Conservation (phyloP, 2,113 vertebrate genomes). For the Gnathonemus longibarbis region DNA sequence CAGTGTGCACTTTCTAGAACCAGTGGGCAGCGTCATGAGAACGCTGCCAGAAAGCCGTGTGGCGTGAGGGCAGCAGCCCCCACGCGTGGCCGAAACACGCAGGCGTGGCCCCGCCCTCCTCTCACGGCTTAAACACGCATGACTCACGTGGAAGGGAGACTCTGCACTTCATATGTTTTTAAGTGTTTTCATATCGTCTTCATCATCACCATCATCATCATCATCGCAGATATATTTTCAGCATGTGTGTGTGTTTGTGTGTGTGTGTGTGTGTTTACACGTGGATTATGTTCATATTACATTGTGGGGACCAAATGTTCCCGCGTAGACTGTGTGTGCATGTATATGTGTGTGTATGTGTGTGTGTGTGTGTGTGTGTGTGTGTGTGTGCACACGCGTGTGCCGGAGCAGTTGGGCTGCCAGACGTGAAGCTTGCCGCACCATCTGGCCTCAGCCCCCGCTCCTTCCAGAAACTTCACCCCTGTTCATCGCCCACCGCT, state of each 20-base stretch:
- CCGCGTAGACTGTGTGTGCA: no score
- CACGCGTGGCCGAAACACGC: neutral
- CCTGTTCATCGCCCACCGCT: conserved; percentile 29
- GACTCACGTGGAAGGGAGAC: neutral
- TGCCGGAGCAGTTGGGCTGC: conserved; percentile 42
- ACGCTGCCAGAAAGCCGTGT: neutral
- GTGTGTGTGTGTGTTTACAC: neutral
- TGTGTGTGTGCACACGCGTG: neutral
- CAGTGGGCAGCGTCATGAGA: neutral
- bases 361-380: neutral
- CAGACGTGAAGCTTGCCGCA: conserved; percentile 38
- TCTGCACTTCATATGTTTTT: neutral
- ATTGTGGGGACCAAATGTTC: no score
- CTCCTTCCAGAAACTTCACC: conserved; percentile 31
- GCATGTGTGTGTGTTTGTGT: neutral
- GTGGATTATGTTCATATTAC: no score
- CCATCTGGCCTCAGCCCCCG: conserved; percentile 38
- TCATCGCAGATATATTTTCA: neutral
- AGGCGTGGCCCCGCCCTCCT: neutral
- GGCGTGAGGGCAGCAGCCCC: neutral
- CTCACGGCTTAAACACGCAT: neutral
- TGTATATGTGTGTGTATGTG: neutral
- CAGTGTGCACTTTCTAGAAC: neutral
- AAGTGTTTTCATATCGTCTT: neutral
- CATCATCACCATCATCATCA: neutral